Evolutionary conservation across 1,140 invertebrate species (phyloP), one percentile per base, ranked within the genome.

Genomic region (Pissodes strobi): DNA sequence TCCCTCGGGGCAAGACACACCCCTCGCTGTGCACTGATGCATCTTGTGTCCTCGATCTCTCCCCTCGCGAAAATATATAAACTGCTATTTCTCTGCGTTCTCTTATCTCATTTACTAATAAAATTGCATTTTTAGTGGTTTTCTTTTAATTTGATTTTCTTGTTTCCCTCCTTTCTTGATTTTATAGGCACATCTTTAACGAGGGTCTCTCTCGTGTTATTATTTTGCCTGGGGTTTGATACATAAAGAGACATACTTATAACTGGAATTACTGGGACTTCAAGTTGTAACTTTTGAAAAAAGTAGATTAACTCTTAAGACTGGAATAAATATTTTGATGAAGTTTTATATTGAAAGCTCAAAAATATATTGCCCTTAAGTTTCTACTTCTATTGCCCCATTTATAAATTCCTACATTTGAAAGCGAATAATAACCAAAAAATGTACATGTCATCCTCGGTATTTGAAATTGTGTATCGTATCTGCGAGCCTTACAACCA

Each of bases 121-220:
- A 59, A 59, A 59, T 59, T 59, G 57, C 57, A n/a, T 59, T 59
- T 59, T 59, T 59, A 59, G 41, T 48, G 57, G 41, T 59, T 59
- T 59, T 59, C 57, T 46, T 59, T 59, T 56, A 56, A 56, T 45
- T 57, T 57, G 39, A 18, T 57, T 45, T 57, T 27, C 55, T 27
- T 57, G 55, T 57, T 43, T 57, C 55, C 55, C 38, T 52, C 19
- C 19, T 56, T 41, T 34, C 13, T 9, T 41, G 53, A 56, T 56
- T 56, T 56, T 56, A 56, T 56, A 41, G 53, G 37, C 38, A 18
- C 53, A 39, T 43, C 13, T 56, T 41, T 56, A 56, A 56, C 34
- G 53, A 41, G 9, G 30, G 37, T 18, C 17, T 25, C n/a, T n/a
- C 53, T 41, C 41, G 18, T 41, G 41, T 41, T 56, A 56, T 56